Evolutionary conservation across 1,140 invertebrate species (phyloP).

Genomic region (Rhopalosiphum padi): DNA sequence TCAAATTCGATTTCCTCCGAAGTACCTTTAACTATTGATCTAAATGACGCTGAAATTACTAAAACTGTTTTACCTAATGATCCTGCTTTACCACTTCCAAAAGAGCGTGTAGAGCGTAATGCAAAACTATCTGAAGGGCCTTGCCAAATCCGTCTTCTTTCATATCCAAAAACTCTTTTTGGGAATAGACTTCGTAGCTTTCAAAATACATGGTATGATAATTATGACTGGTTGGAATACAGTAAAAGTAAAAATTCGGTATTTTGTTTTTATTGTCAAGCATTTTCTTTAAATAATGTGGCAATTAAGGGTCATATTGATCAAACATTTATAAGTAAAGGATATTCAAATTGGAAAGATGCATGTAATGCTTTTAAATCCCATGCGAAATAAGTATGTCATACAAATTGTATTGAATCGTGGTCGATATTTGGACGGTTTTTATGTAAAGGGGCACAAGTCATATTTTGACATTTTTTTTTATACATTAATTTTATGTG

Average conservation of each 20-base stretch:
- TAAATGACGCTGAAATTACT: not conserved
- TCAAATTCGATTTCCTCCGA: not conserved
- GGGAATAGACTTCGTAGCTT: constrained; percentile 20
- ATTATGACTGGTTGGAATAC: constrained; percentile 40
- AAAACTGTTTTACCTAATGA: constrained; percentile 10
- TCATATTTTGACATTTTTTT: too few species aligned
- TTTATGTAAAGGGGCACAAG: too few species aligned
- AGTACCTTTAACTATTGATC: constrained; percentile 11
- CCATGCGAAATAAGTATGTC: not conserved
- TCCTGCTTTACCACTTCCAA: constrained; percentile 9
- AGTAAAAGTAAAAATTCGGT: constrained; percentile 34
- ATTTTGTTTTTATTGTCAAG: constrained; percentile 38
- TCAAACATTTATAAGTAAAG: not conserved
- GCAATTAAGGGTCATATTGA: not conserved
- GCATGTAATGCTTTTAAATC: not conserved
- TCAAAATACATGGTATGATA: not conserved
- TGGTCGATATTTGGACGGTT: too few species aligned
- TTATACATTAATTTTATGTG: too few species aligned
- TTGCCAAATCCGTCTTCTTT: not conserved
- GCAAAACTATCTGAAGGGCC: constrained; percentile 13
- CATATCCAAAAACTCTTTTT: constrained; percentile 19
- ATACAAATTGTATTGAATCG: not conserved
- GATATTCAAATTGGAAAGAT: not conserved
- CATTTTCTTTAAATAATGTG: not conserved
- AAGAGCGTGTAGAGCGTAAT: not conserved